phyloP scores from a whole-genome alignment of 2,888 invertebrate genomes.

The Catocala nupta region DNA sequence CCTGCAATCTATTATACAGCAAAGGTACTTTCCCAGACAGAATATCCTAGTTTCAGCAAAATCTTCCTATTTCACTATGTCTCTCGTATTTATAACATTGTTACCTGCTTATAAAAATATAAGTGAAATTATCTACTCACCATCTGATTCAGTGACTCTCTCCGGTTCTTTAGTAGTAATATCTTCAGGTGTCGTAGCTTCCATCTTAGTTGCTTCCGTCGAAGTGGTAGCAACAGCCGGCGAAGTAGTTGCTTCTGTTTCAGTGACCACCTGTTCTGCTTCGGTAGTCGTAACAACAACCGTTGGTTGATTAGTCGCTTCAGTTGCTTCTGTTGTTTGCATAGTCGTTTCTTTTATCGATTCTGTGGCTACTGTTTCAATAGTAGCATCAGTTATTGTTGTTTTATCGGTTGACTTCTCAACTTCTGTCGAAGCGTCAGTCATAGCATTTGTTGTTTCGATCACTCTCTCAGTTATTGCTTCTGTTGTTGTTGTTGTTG shows the following conservation, averaged over 20 bases:
- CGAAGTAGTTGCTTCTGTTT: constrained; percentile 59
- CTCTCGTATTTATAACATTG: no score
- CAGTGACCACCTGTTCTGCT: constrained; percentile 38
- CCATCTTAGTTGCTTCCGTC: constrained; percentile 46
- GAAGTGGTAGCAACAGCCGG: constrained; percentile 54
- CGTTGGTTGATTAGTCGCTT: constrained; percentile 14
- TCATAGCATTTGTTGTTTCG: constrained; percentile 51
- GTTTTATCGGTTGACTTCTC: constrained; percentile 38
- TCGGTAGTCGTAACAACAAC: constrained; percentile 15
- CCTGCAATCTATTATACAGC: no score
- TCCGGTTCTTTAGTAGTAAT: constrained; percentile 53
- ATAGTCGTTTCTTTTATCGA: constrained; percentile 48
- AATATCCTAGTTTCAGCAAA: no score
- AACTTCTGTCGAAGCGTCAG: constrained; percentile 50
- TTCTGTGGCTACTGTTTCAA: constrained; percentile 45
- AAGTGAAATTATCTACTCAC: constrained; percentile 53
- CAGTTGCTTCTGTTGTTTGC: constrained; percentile 38
- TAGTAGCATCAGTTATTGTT: constrained; percentile 38
- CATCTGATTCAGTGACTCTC: constrained; percentile 64
- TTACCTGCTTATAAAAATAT: no score
- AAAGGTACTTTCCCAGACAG: no score
- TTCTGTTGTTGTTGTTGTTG: constrained; percentile 49
- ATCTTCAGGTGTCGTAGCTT: constrained; percentile 29
- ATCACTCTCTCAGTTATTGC: constrained; percentile 55
- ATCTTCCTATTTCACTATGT: no score